Evolutionary conservation across 2,113 vertebrate species (phyloP), one percentile per base, ranked within the genome.

Genomic region (Peucedramus taeniatus): DNA sequence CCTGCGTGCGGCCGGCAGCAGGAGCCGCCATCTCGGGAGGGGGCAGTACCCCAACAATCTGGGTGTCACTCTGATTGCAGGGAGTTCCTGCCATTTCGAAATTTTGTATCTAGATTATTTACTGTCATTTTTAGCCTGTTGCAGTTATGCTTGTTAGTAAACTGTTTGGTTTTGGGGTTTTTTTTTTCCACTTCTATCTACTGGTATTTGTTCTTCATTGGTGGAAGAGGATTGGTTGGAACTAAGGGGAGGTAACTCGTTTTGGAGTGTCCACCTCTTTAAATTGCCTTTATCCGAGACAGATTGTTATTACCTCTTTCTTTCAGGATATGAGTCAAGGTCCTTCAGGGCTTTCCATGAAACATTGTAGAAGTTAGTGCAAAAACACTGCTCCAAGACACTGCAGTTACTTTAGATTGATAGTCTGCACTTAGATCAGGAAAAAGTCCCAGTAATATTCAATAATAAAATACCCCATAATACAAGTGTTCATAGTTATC

Each of bases 1-100:
- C 47, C 39, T 26, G 21, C 1, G 1, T 3, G 33, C 1, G 0
- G 5, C 9, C 1, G 0, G 40, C 59, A 39, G 64, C 1, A 1
- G 79, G 44, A 69, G n/a, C 23, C 1, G 5, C 40, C n/a, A 12
- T 28, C 40, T 18, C 0, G 4, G 28, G 31, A 33, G 7, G 11
- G 28, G 8, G 12, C 23, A 13, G 47, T 12, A 10, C n/a, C 39
- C 15, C 42, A 24, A 40, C 8, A 5, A 28, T 28, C 4, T n/a
- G 40, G 15, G 23, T 4, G 19, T n/a, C 57, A 4, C 69, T 31
- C 31, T 64, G 24, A 13, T 40, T 50, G 16, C 24, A 10, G 15
- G 22, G 24, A 39, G 24, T 2, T 40, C 35, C 61, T 50, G 16
- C 76, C 11, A 26, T 35, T 27, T 10, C 31, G 21, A 11, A 15